Evolutionary conservation across 2,888 invertebrate genomes (phyloP).

Genomic region (Lasioglossum villosulum): DNA sequence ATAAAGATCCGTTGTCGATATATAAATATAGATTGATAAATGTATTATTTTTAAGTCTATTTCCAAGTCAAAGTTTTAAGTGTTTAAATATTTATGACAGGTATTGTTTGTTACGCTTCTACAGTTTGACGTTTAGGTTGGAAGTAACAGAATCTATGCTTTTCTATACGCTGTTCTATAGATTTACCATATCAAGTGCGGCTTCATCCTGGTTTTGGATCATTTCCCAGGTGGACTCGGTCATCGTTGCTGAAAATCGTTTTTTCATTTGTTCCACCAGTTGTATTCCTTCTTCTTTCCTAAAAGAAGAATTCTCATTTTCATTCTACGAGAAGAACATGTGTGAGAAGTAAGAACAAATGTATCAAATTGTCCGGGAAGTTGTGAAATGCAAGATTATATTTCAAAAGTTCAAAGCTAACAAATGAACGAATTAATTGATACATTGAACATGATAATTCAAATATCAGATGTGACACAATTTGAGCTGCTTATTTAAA

Average conservation of each 20-base stretch:
- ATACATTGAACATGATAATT: neutral
- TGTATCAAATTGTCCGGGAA: neutral
- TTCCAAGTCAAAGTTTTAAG: neutral
- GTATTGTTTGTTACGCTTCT: neutral
- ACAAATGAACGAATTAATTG: neutral
- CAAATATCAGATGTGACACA: neutral
- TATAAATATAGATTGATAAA: neutral
- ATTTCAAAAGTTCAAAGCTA: neutral
- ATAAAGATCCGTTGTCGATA: too few species aligned
- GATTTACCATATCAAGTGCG: constrained; percentile 61
- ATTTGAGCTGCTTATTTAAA: neutral
- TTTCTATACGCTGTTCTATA: neutral
- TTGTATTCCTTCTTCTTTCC: constrained; percentile 90
- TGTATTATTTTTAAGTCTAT: neutral
- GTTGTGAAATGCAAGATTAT: neutral
- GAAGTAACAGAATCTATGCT: neutral
- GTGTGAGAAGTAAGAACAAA: neutral
- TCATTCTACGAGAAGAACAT: too few species aligned
- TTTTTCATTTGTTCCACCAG: constrained; percentile 92
- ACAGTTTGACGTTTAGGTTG: neutral
- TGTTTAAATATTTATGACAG: neutral
- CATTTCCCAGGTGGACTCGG: constrained; percentile 54
- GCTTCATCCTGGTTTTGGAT: constrained; percentile 58
- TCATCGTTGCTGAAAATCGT: constrained; percentile 89
- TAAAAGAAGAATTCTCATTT: constrained; percentile 64